Evolutionary conservation across 1,140 invertebrate genomes (phyloP), one percentile per base, ranked within the genome.

Genomic region (Zaprionus lachaisei): DNA sequence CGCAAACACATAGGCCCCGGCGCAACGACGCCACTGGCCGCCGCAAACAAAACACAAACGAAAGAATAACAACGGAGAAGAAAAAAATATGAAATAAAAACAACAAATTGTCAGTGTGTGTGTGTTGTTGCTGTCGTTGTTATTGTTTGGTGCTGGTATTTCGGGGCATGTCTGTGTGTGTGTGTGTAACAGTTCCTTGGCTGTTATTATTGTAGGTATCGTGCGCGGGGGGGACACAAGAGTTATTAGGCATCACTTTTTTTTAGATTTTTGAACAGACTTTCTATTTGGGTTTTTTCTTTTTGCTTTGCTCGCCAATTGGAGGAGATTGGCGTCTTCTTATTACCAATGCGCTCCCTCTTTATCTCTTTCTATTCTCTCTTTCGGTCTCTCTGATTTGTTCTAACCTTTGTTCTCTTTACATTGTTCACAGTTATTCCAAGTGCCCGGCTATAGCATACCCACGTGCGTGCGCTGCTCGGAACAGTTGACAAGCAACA

Each of bases 391-490:
- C 22, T 54, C 44, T 34, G 11, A 34, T 34, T 2, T 34, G 9
- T 11, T 34, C 31, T 31, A 31, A 31, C 9, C 9, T 34, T 34
- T 34, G 31, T 34, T 34, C 9, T 34, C 31, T 34, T 11, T 34
- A 34, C 31, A 34, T 9, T 79, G 22, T 67, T 84, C 82, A 28
- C 83, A 93, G 92, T 78, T 93, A 77, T 93, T 92, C 69, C 92
- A 93, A 83, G 92, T 93, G 67, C 91, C 92, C 73, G 92, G 92
- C 65, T 93, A 92, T 83, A 92, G 90, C 78, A 91, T 92, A 85
- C 92, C 92, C 75, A 92, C 92, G 73, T 93, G 92, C 91, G 91
- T 91, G 20, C 92, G 92, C 81, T 93, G 92, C 80, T 92, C 92
- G 31, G 92, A 93, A 76, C 92, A 92, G 82, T 83, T 93, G 72